Conservation (phyloP, 2,888 invertebrate genomes). For the Agelastica alni region DNA sequence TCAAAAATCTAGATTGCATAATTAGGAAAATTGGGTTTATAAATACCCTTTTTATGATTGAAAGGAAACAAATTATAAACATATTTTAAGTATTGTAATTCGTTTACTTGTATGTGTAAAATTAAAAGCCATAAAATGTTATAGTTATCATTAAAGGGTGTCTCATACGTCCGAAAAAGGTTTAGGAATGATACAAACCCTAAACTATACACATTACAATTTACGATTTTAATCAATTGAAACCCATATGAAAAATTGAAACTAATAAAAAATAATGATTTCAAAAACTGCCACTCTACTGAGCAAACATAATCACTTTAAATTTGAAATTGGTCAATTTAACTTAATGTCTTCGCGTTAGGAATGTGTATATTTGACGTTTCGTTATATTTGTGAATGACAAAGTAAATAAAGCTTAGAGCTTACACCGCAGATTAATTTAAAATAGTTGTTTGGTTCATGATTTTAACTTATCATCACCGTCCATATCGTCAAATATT, state of each 20-base stretch:
- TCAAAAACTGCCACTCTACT: slow-evolving; percentile 34
- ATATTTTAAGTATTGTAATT: no score
- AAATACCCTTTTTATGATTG: no score
- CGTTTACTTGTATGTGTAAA: no score
- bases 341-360: slow-evolving; percentile 23
- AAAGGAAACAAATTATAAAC: no score
- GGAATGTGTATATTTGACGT: slow-evolving; percentile 29
- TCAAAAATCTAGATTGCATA: no score
- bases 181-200: slow-evolving; percentile 12
- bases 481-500: no score
- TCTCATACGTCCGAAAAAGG: slow-evolving; percentile 18
- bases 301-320: slow-evolving; percentile 33
- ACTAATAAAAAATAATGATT: slow-evolving; percentile 35
- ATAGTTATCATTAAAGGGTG: slow-evolving; percentile 11
- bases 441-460: slow-evolving; percentile 15
- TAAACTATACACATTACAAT: slow-evolving; percentile 6
- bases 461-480: no score
- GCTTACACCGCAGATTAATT: slow-evolving; percentile 25
- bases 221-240: slow-evolving; percentile 25
- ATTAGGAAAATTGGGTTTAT: no score
- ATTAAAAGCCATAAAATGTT: slow-evolving; percentile 13
- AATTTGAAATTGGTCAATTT: slow-evolving; percentile 35
- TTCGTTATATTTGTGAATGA: slow-evolving; percentile 26
- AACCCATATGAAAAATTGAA: slow-evolving; percentile 22
- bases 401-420: slow-evolving; percentile 25